Evolutionary conservation across 2,888 invertebrate species (phyloP), one percentile per base, ranked within the genome.

Genomic region (Ariolimax columbianus): DNA sequence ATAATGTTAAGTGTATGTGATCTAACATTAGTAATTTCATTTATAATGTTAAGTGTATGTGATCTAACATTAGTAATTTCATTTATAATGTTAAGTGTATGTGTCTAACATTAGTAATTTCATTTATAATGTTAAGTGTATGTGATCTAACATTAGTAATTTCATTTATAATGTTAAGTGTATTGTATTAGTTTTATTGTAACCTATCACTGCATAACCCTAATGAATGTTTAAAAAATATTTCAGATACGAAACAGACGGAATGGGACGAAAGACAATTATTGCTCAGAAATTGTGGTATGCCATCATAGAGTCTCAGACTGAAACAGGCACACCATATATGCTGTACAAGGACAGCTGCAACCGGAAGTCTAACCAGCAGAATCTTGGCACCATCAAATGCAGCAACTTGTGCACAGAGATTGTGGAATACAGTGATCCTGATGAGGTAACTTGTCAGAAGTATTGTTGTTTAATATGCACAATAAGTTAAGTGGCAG

Each of bases 361-460:
- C 93, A 99, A 99, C 93, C 95, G 97, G 0, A 99, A 99, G 95
- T 98, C 98, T 86, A 99, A 99, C 94, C 99, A 99, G 92, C 97
- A 99, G 94, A 99, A 99, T 95, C 95, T 99, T 85, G 99, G 99
- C 26, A 99, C 99, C 0, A 99, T 99, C 89, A 98, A 98, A 94
- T 98, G 98, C 94, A 98, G 98, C 91, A 99, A 99, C 94, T 95
- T 99, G 63, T 99, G 99, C 94, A 99, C 99, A 0, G 99, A 99
- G 95, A 97, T 99, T 89, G 96, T 99, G 0, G 97, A 99, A 94
- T 99, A 98, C 94, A 97, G 97, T 3, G 96, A 97, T 26, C 95
- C 96, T 1, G 97, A 98, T 94, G 99, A 99, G 95, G 96, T 95
- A 79, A 85, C 85, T 75, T 51, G 0, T 77, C 9, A 1, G n/a